These are phyloP conservation scores for Lutraria rhynchaena DNA, from an alignment of 1,140 invertebrate genomes.

Conservation along the genomic window DNA sequence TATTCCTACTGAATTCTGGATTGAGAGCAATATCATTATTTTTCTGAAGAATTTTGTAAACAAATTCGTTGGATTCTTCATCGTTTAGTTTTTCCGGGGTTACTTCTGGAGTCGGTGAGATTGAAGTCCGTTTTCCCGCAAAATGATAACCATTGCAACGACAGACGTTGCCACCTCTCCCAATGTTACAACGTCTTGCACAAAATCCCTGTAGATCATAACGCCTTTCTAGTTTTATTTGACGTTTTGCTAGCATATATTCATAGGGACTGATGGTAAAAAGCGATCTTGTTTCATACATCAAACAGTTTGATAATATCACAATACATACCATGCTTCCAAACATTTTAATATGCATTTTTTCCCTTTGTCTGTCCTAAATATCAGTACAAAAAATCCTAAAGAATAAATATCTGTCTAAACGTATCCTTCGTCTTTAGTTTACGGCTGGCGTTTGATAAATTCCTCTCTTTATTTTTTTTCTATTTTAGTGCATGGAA, in stretches of 20 bases:
- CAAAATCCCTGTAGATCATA: constrained; percentile 52
- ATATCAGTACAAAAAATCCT: too few relatives aligned
- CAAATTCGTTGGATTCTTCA: constrained; percentile 1
- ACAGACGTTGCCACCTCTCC: constrained; percentile 58
- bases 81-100: background rate
- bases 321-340: constrained; percentile 25
- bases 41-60: constrained; percentile 33
- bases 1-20: constrained; percentile 9
- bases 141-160: constrained; percentile 62
- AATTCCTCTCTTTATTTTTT: background rate
- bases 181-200: constrained; percentile 45
- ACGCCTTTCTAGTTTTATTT: background rate
- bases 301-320: constrained; percentile 37
- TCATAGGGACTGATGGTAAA: constrained; percentile 8
- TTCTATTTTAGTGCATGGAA: background rate
- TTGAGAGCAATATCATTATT: constrained; percentile 19
- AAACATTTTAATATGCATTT: constrained; percentile 30
- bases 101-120: background rate
- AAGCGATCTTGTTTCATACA: constrained; percentile 21
- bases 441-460: background rate
- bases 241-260: constrained; percentile 19
- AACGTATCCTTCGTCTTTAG: background rate
- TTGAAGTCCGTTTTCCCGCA: constrained; percentile 54
- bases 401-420: too few relatives aligned
- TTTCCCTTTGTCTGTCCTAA: background rate